Percentiles rank a stretch among this genome's conserved stretches.
Evolutionary conservation across 2,888 invertebrate species (phyloP).

Genomic region (Papilio demoleus): DNA sequence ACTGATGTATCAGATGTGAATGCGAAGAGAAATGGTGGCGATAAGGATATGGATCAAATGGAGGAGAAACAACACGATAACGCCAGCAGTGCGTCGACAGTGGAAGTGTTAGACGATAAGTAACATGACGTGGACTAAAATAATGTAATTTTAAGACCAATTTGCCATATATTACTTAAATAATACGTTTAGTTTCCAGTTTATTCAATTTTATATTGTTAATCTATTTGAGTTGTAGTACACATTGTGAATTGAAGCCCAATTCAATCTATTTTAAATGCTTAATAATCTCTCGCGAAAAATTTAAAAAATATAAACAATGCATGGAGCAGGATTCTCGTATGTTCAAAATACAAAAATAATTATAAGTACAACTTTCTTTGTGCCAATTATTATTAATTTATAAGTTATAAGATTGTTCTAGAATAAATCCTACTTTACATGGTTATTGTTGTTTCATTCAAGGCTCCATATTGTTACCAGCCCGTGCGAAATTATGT

Average conservation of each 20-base stretch:
- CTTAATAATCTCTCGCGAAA: not conserved
- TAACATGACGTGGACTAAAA: constrained; percentile 49
- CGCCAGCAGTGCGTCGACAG: constrained; percentile 77
- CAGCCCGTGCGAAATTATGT: not conserved
- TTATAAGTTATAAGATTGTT: not conserved
- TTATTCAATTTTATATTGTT: too few relatives aligned
- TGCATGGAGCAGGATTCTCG: not conserved
- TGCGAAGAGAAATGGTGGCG: constrained; percentile 48
- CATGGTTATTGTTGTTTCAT: not conserved
- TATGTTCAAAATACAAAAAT: not conserved
- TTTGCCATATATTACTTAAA: constrained; percentile 29
- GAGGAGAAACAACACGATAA: constrained; percentile 69
- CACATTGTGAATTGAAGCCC: not conserved
- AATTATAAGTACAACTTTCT: not conserved
- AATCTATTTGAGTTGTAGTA: not conserved
- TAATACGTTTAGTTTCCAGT: too few relatives aligned
- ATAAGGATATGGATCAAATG: constrained; percentile 48
- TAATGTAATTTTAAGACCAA: constrained; percentile 10
- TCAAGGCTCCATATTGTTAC: constrained; percentile 19
- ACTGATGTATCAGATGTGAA: constrained; percentile 60
- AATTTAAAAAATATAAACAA: not conserved
- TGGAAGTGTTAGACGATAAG: constrained; percentile 78
- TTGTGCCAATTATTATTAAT: constrained; percentile 7
- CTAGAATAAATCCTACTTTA: not conserved
- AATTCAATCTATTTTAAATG: not conserved